Evolutionary conservation across 1,140 invertebrate genomes (phyloP).

Genomic region (Rhopalosiphum padi): DNA sequence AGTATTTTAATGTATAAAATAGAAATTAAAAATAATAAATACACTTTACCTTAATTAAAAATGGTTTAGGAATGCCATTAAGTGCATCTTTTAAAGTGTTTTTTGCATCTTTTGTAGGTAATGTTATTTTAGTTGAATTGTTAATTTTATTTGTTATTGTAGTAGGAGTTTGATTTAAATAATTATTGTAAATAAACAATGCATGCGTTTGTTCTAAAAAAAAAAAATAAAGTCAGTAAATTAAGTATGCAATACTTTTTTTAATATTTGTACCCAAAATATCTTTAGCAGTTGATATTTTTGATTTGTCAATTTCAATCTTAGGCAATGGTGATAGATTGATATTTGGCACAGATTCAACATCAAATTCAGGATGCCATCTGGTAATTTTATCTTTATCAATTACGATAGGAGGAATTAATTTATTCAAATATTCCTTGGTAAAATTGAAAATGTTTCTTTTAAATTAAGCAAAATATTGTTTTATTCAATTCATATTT

Average conservation of each 20-base stretch:
- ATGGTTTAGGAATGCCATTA: conserved; percentile 80
- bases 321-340: conserved; percentile 74
- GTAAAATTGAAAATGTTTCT: conserved; percentile 30
- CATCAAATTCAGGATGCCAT: conserved; percentile 91
- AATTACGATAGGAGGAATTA: conserved; percentile 78
- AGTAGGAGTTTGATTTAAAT: neutral
- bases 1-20: neutral
- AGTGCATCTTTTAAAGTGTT: conserved; percentile 64
- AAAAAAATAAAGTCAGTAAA: neutral
- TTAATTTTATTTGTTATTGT: neutral
- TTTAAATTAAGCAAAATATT: conserved; percentile 12
- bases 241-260: neutral
- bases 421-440: conserved; percentile 74
- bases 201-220: conserved; percentile 35
- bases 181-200: conserved; percentile 44
- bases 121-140: neutral
- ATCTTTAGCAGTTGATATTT: conserved; percentile 77
- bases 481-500: neutral
- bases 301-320: conserved; percentile 74
- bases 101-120: conserved; percentile 45
- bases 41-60: conserved; percentile 79
- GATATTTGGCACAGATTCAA: conserved; percentile 83
- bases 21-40: neutral
- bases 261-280: neutral
- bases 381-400: conserved; percentile 77